Conservation (phyloP, 2,113 vertebrate species). For the Echinops telfairi region DNA sequence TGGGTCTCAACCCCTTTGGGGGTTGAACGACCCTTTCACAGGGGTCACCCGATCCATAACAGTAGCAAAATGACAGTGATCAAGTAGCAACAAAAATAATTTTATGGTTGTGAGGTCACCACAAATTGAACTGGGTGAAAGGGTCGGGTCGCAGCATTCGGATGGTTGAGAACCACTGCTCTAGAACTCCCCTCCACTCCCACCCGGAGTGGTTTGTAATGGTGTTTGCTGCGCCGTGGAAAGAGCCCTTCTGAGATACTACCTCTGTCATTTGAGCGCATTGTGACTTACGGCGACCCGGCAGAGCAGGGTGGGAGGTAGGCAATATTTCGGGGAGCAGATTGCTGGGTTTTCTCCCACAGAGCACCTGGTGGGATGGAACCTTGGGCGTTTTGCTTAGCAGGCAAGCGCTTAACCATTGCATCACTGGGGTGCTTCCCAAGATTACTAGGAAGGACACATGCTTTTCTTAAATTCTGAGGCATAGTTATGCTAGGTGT, state of each 20-base stretch:
- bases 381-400: too few species aligned
- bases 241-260: too few species aligned
- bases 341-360: not conserved
- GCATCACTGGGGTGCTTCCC: not conserved
- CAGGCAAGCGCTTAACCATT: not conserved
- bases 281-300: not conserved
- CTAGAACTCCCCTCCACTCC: not conserved
- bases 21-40: too few species aligned
- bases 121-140: too few species aligned
- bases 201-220: not conserved
- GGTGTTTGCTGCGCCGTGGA: not conserved
- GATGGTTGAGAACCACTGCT: not conserved
- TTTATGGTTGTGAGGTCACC: too few species aligned
- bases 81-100: too few species aligned
- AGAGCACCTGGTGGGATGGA: not conserved
- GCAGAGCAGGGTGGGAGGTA: not conserved
- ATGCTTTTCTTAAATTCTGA: not conserved
- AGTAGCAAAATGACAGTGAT: too few species aligned
- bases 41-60: too few species aligned
- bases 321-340: not conserved
- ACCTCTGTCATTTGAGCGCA: not conserved
- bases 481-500: not conserved
- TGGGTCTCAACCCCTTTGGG: too few species aligned
- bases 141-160: too few species aligned
- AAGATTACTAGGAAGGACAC: not conserved